Conservation (phyloP, 2,113 vertebrate species). For the Patagioenas fasciata region DNA sequence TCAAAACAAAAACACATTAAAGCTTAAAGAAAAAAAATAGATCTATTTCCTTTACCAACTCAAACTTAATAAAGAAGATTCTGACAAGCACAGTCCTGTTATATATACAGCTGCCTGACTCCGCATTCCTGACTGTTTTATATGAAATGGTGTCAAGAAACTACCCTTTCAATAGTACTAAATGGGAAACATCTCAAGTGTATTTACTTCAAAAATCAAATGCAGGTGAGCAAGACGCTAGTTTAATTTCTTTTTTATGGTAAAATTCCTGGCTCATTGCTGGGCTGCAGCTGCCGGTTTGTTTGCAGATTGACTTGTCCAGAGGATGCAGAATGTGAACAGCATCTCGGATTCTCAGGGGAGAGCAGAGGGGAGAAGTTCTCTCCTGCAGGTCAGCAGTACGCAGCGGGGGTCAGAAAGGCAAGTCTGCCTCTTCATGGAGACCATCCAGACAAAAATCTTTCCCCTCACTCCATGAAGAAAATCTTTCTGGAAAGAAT, state of each 20-base stretch:
- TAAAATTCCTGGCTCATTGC: conserved; percentile 3
- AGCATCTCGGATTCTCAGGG: background rate
- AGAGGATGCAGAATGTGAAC: background rate
- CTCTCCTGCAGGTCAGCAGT: background rate
- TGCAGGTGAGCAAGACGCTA: background rate
- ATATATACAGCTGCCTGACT: background rate
- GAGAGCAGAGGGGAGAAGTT: background rate
- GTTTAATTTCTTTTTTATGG: background rate
- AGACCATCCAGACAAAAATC: background rate
- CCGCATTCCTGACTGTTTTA: conserved; percentile 1
- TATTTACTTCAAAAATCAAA: conserved; percentile 27
- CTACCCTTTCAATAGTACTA: background rate
- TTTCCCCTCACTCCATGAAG: background rate
- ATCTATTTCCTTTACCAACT: background rate
- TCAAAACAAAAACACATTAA: conserved; percentile 62
- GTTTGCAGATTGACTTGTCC: conserved; percentile 6
- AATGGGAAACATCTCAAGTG: background rate
- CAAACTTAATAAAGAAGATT: conserved; percentile 55
- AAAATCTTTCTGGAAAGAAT: background rate
- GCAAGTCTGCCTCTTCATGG: background rate
- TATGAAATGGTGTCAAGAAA: background rate
- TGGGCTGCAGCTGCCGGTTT: background rate
- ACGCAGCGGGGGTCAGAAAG: background rate
- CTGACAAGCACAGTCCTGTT: conserved; percentile 35
- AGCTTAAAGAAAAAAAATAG: background rate